A percentile compares a stretch with the other conserved stretches of the same genome.
These are phyloP conservation scores for Rallus limicola DNA, from an alignment of 2,113 vertebrate species.

Conservation along the genomic window DNA sequence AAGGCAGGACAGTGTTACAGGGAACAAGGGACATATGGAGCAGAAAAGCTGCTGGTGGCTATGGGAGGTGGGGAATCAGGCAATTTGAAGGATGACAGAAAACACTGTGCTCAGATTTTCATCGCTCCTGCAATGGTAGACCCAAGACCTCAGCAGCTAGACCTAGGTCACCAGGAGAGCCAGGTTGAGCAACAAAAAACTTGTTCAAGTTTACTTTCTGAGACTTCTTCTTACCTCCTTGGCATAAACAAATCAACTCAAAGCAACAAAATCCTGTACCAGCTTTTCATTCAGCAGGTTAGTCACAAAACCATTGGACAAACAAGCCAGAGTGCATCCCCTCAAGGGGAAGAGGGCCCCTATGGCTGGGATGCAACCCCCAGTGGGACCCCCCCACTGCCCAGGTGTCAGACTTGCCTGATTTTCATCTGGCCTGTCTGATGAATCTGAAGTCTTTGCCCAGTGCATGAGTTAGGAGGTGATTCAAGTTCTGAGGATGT, in stretches of 20 bases:
- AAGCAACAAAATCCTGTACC: background rate
- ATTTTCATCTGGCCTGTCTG: background rate
- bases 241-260: background rate
- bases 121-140: background rate
- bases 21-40: background rate
- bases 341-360: background rate
- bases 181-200: background rate
- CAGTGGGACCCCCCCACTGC: no score
- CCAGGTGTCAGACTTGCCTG: background rate
- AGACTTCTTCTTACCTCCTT: background rate
- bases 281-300: background rate
- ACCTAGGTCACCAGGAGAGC: background rate
- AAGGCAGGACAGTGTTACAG: background rate
- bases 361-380: background rate
- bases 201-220: background rate
- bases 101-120: background rate
- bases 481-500: background rate
- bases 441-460: background rate
- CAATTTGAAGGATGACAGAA: background rate
- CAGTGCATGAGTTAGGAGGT: background rate
- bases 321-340: background rate
- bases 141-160: background rate
- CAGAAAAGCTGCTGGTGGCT: background rate
- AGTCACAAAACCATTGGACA: background rate
- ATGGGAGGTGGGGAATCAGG: background rate